Percentiles rank a stretch among this genome's conserved stretches.
Evolutionary conservation across 2,888 invertebrate species (phyloP).

Genomic region (Nemotelus nigrinus): DNA sequence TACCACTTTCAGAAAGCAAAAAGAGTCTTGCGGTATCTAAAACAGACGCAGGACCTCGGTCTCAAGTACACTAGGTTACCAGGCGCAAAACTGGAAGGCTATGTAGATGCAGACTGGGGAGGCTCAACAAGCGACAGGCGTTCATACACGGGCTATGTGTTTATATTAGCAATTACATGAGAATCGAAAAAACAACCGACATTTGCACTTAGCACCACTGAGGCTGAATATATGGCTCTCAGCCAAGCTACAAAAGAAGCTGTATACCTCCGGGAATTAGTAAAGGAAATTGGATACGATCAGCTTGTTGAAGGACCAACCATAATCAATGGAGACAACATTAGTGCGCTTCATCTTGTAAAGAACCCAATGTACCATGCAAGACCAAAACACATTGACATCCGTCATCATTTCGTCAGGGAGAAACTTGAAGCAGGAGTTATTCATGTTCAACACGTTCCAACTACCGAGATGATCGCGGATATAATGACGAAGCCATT

Average conservation of each 20-base stretch:
- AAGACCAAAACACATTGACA: slow-evolving; percentile 45
- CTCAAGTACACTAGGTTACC: neutral
- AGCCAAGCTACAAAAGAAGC: too few relatives aligned
- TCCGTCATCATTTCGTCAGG: slow-evolving; percentile 44
- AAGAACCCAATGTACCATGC: too few relatives aligned
- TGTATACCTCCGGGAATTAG: too few relatives aligned
- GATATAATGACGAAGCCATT: slow-evolving; percentile 9
- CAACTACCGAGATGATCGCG: too few relatives aligned
- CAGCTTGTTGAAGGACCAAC: too few relatives aligned
- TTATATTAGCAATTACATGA: slow-evolving; percentile 30
- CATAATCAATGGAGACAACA: too few relatives aligned
- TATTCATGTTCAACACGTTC: too few relatives aligned
- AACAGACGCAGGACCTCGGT: slow-evolving; percentile 49
- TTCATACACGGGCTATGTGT: slow-evolving; percentile 30
- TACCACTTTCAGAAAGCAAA: slow-evolving; percentile 53
- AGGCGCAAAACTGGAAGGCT: slow-evolving; percentile 50
- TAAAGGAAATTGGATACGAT: too few relatives aligned
- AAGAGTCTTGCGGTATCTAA: slow-evolving; percentile 56
- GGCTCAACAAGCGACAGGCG: slow-evolving; percentile 45
- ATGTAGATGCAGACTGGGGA: slow-evolving; percentile 57
- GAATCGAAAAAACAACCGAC: neutral
- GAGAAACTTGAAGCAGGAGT: too few relatives aligned
- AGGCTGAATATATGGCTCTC: too few relatives aligned
- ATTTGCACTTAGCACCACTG: too few relatives aligned
- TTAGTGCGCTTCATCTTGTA: too few relatives aligned